A percentile compares a stretch with the other conserved stretches of the same genome.
phyloP scores from a whole-genome alignment of 2,888 invertebrate species.

The Platycheirus albimanus region DNA sequence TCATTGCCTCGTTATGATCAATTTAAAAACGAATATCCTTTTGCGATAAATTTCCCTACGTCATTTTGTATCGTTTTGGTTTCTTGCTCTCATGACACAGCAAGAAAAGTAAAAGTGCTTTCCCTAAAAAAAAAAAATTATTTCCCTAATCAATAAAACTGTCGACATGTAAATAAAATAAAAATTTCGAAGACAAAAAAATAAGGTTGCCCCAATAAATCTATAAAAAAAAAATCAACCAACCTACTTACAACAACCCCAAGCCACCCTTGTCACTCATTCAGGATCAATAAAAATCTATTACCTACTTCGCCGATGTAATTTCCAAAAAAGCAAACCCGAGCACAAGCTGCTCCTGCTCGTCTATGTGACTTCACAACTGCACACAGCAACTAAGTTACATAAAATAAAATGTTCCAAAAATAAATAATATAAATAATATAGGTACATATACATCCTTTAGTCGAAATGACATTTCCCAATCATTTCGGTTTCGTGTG shows the following conservation, averaged over 20 bases:
- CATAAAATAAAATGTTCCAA: constrained; percentile 43
- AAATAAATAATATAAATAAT: constrained; percentile 55
- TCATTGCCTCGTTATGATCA: constrained; percentile 23
- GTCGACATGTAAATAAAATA: constrained; percentile 61
- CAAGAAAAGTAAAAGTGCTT: constrained; percentile 7
- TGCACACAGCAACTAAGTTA: constrained; percentile 35
- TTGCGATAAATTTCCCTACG: constrained; percentile 11
- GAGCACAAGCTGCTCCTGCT: constrained; percentile 22
- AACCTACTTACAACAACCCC: constrained; percentile 5
- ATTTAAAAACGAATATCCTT: constrained; percentile 34
- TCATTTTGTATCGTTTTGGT: background rate
- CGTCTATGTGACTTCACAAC: constrained; percentile 2
- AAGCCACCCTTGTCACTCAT: constrained; percentile 59
- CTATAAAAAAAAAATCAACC: constrained; percentile 53
- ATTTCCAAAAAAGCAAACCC: constrained; percentile 46
- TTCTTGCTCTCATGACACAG: background rate
- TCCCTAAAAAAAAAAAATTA: background rate
- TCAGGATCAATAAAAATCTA: constrained; percentile 72
- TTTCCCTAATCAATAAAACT: constrained; percentile 67
- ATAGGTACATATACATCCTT: constrained; percentile 57
- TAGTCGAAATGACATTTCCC: constrained; percentile 62
- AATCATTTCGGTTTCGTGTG: constrained; percentile 63
- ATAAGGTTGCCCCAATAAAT: constrained; percentile 58
- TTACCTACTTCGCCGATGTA: constrained; percentile 59
- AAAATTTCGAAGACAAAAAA: constrained; percentile 39